phyloP scores from a whole-genome alignment of 2,888 invertebrate species.

The Harmothoe impar region DNA sequence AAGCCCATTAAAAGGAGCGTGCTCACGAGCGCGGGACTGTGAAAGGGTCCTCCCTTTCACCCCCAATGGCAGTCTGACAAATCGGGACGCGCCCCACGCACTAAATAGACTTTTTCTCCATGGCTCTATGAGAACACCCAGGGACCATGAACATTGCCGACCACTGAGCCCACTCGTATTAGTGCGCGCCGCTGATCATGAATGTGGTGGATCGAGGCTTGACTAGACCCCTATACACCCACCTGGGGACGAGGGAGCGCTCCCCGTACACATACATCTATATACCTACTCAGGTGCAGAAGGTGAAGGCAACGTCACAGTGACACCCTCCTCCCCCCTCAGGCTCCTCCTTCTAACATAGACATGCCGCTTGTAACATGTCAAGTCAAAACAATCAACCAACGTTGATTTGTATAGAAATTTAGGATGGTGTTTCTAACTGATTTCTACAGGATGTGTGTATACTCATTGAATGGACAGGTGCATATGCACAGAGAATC shows the following conservation, averaged over 20 bases:
- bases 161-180: background rate
- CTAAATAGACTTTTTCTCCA: background rate
- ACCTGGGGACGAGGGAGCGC: background rate
- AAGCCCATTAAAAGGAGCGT: background rate
- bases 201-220: constrained; percentile 30
- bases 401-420: too few relatives aligned
- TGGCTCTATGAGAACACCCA: background rate
- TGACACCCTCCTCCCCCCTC: too few relatives aligned
- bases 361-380: too few relatives aligned
- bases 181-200: constrained; percentile 21
- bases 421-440: too few relatives aligned
- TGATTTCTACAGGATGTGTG: too few relatives aligned
- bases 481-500: too few relatives aligned
- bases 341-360: too few relatives aligned
- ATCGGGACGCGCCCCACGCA: background rate
- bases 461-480: too few relatives aligned
- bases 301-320: too few relatives aligned
- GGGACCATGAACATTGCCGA: background rate
- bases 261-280: background rate
- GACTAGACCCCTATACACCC: background rate
- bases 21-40: background rate
- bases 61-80: background rate
- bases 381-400: too few relatives aligned
- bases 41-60: constrained; percentile 17
- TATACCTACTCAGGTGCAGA: background rate